Evolutionary conservation across 1,140 invertebrate genomes (phyloP), one percentile per base, ranked within the genome.

Genomic region (Drosophila neocordata): DNA sequence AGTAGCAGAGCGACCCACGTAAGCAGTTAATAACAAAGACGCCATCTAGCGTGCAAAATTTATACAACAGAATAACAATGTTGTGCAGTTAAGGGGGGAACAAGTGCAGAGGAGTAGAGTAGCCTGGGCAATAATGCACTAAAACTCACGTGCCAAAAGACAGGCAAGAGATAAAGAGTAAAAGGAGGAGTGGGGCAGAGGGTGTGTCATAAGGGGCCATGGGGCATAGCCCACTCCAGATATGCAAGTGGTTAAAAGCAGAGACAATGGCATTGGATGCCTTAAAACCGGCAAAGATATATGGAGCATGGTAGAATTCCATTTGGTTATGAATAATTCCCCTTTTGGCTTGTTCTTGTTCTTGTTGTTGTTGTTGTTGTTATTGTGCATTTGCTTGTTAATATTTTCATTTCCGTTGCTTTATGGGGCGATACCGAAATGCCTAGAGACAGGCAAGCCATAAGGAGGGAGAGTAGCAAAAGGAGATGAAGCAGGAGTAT

Each of bases 361-460:
- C n/a, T 57, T 53, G 69, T 48, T 65, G 58, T 56, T 82, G 59
- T 60, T 64, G 41, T 13, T 59, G 37, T 48, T 73, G 58, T 37
- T 72, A 69, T 37, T 83, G 83, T 85, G 77, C 84, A 89, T 73
- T 90, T 82, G 88, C 80, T 83, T 90, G 87, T 90, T 90, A 90
- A 90, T 90, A 90, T 90, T 90, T 90, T 79, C 87, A 90, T 90
- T 90, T 90, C 87, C 87, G 87, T 74, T 90, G 87, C 81, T 90
- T 90, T 88, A 90, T 84, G 79, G 68, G 69, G 64, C 82, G 79
- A 88, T 81, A 74, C 78, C 76, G 59, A 69, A 79, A 83, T 69
- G 82, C 82, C 81, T 78, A 81, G 73, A 77, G 65, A 48, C 55
- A 38, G 35, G 18, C 69, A 34, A 55, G 61, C 69, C 65, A n/a